These are phyloP conservation scores for Rhipidura dahli DNA, from an alignment of 2,113 vertebrate species.

Conservation along the genomic window DNA sequence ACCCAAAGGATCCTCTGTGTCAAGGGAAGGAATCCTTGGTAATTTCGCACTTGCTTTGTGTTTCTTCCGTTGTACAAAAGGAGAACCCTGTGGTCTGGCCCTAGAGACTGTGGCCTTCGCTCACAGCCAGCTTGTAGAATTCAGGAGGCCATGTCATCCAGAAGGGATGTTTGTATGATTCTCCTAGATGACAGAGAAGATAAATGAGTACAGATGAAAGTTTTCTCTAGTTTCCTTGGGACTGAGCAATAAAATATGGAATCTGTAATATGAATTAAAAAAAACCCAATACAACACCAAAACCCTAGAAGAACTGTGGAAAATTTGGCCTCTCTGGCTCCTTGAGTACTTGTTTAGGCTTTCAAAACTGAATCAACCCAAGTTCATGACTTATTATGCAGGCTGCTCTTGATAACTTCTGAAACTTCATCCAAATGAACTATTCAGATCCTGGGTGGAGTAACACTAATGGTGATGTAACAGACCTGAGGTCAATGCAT, in stretches of 20 bases:
- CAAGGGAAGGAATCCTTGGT: background rate
- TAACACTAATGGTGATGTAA: conserved; percentile 47
- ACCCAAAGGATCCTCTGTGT: background rate
- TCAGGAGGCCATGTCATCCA: background rate
- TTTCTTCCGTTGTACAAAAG: background rate
- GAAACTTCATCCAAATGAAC: conserved; percentile 42
- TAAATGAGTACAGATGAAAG: background rate
- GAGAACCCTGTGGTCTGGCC: background rate
- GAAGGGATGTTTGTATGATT: background rate
- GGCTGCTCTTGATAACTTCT: conserved; percentile 45
- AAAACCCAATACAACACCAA: background rate
- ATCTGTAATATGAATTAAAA: background rate
- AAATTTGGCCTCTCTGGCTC: background rate
- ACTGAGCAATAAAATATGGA: background rate
- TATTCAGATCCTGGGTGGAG: conserved; percentile 54
- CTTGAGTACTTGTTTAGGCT: background rate
- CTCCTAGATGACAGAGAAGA: background rate
- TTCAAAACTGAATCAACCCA: background rate
- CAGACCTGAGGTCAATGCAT: conserved; percentile 58
- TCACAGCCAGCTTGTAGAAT: background rate
- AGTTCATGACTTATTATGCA: background rate
- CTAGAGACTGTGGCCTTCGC: background rate
- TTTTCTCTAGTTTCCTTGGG: background rate
- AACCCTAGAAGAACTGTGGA: background rate
- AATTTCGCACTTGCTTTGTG: background rate